Evolutionary conservation across 2,113 vertebrate genomes (phyloP).

Genomic region (Zosterops hypoxanthus): DNA sequence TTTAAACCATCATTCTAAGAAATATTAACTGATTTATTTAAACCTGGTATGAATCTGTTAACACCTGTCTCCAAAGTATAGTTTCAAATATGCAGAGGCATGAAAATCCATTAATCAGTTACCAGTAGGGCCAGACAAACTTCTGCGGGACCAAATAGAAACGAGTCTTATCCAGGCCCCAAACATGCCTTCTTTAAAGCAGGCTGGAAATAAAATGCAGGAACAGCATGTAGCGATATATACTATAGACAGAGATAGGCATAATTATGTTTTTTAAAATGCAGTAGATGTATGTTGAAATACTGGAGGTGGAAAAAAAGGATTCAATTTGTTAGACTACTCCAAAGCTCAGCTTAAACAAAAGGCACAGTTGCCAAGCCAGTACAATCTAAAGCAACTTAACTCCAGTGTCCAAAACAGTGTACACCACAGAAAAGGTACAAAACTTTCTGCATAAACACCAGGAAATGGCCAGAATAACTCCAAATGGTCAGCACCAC

Average conservation of each 20-base stretch:
- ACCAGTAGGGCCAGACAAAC: background rate
- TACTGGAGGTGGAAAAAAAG: background rate
- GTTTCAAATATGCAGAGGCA: background rate
- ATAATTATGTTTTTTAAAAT: background rate
- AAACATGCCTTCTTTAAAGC: background rate
- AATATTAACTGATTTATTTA: background rate
- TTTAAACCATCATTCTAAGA: background rate
- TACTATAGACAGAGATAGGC: fast-evolving
- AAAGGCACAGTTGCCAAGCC: background rate
- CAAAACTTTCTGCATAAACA: background rate
- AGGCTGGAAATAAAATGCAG: background rate
- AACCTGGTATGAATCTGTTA: background rate
- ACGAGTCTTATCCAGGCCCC: background rate
- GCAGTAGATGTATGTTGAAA: background rate
- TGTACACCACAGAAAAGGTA: background rate
- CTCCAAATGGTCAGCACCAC: background rate
- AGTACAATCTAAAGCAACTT: background rate
- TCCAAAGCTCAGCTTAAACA: background rate
- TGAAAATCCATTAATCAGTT: background rate
- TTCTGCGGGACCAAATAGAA: background rate
- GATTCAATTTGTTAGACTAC: background rate
- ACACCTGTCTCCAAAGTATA: background rate
- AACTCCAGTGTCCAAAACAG: background rate
- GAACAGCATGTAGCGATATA: background rate
- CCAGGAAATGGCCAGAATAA: background rate